Evolutionary conservation across 2,888 invertebrate genomes (phyloP).

Genomic region (Polydrusus pterygomalis): DNA sequence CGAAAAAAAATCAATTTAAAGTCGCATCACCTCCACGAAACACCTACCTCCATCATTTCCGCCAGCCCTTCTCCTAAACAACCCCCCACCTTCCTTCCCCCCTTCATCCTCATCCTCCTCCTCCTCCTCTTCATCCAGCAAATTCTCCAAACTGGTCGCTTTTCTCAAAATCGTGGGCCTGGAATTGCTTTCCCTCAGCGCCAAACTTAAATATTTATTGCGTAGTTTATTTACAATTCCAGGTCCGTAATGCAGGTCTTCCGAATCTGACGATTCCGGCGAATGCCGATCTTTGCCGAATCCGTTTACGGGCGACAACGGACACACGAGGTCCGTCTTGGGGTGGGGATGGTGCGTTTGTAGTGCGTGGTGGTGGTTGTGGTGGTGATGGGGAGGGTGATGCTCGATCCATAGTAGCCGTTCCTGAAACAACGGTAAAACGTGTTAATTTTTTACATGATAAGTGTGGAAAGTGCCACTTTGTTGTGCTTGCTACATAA

Average conservation of each 20-base stretch:
- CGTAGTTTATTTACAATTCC: slow-evolving; percentile 92
- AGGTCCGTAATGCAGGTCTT: slow-evolving; percentile 92
- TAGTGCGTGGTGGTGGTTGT: slow-evolving; percentile 27
- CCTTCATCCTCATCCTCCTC: slow-evolving; percentile 60
- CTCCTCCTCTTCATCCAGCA: slow-evolving; percentile 80
- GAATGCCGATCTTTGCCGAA: slow-evolving; percentile 48
- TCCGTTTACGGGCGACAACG: slow-evolving; percentile 52
- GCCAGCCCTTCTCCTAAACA: slow-evolving; percentile 46
- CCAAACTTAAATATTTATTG: slow-evolving; percentile 90
- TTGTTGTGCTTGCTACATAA: too few species aligned
- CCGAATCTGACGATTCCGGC: slow-evolving; percentile 66
- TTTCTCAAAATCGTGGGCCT: slow-evolving; percentile 83
- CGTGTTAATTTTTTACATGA: neutral
- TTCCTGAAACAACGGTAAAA: slow-evolving; percentile 49
- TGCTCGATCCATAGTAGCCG: slow-evolving; percentile 52
- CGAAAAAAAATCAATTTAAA: too few species aligned
- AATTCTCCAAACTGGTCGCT: slow-evolving; percentile 89
- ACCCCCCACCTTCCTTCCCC: slow-evolving; percentile 40
- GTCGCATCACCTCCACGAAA: too few species aligned
- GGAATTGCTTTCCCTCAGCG: slow-evolving; percentile 80
- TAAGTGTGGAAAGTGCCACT: too few species aligned
- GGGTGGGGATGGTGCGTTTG: slow-evolving; percentile 56
- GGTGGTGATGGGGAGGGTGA: slow-evolving; percentile 41
- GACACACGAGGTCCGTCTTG: slow-evolving; percentile 47
- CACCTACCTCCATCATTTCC: slow-evolving; percentile 15